A percentile compares a stretch with the other conserved stretches of the same genome.
Evolutionary conservation across 2,888 invertebrate species (phyloP).

Genomic region (Oscheius sp.): DNA sequence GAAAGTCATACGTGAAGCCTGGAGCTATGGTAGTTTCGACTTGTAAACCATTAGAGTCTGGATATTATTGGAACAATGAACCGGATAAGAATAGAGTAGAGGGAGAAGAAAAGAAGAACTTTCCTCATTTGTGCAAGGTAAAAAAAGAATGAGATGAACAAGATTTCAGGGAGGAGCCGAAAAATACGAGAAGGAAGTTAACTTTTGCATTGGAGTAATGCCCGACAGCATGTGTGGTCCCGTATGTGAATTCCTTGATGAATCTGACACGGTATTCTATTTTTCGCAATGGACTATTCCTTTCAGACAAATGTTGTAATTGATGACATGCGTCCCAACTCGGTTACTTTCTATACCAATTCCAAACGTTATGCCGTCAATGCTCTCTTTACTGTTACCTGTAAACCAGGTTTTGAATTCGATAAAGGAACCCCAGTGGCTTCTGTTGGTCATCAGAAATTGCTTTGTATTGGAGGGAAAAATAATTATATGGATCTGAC

Average conservation of each 20-base stretch:
- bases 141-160: background rate
- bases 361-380: background rate
- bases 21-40: slow-evolving; percentile 4
- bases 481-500: background rate
- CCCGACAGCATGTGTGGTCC: slow-evolving; percentile 23
- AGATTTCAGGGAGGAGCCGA: slow-evolving; percentile 25
- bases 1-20: slow-evolving; percentile 10
- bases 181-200: background rate
- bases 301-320: slow-evolving; percentile 2
- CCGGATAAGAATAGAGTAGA: slow-evolving; percentile 13
- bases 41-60: slow-evolving; percentile 4
- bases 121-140: slow-evolving; percentile 3
- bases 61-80: slow-evolving; percentile 21
- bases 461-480: slow-evolving; percentile 10
- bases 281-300: background rate
- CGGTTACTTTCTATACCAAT: background rate
- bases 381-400: background rate
- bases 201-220: background rate
- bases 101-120: background rate
- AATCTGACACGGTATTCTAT: background rate
- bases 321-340: background rate
- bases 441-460: background rate
- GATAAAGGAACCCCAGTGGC: background rate
- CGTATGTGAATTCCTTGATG: slow-evolving; percentile 16
- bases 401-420: slow-evolving; percentile 3